Evolutionary conservation across 2,113 vertebrate species (phyloP), one percentile per base, ranked within the genome.

Genomic region (Chrysochloris asiatica): DNA sequence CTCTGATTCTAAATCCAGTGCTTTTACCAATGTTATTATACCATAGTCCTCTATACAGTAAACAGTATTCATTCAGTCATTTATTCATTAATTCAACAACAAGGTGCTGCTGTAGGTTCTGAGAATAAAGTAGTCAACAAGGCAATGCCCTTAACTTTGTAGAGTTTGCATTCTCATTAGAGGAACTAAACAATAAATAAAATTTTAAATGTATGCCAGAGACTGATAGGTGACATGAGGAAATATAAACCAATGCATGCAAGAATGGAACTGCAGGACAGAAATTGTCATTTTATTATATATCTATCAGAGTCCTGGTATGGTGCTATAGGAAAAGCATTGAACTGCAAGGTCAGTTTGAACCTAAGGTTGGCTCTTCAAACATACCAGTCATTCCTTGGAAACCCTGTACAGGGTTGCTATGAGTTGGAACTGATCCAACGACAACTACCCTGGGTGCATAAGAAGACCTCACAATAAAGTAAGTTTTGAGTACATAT

Each of bases 171-270:
- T 75, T 92, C 41, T 86, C 73, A 36, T 67, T 77, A 14, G 72
- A 8, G 19, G 69, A 71, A 10, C 30, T 43, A 76, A 91, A 45
- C 33, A 86, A 83, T 19, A 88, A 93, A 72, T 22, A 88, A 69
- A 86, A 36, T 79, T 14, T 33, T 13, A 33, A 33, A 63, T 63
- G 61, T 61, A 61, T 61, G 48, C 16, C 22, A 24, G 26, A 61
- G 59, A 61, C 9, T 59, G 36, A 43, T 94, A 83, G 45, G 30
- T 22, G 28, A 41, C 61, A 48, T 54, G 38, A 61, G 78, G 54
- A 88, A 88, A 86, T 87, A 75, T 56, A 79, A 91, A 95, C 36
- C 73, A 87, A 91, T 30, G 33, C 45, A 90, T 73, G 30, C 75
- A 48, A 81, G 47, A 47, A 2, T 75, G n/a, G 22, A 88, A 92